phyloP scores from a whole-genome alignment of 2,797 vertebrate genomes.

The Brotula barbata region DNA sequence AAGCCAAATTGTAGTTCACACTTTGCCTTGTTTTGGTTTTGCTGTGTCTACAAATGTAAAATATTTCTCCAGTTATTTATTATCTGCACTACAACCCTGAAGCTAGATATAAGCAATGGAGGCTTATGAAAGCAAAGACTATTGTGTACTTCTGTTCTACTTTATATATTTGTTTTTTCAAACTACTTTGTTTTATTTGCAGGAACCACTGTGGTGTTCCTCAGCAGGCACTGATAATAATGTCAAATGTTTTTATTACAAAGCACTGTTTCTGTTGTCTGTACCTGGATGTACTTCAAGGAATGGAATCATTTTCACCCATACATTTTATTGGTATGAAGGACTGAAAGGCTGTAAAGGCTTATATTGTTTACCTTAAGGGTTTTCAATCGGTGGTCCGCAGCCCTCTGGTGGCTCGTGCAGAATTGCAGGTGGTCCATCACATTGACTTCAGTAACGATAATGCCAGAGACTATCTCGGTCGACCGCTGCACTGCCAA shows the following conservation, averaged over 20 bases:
- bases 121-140: constrained; percentile 29
- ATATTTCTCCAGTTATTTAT: constrained; percentile 26
- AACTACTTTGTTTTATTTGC: constrained; percentile 38
- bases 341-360: no score
- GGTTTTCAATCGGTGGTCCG: no score
- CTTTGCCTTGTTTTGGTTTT: constrained; percentile 42
- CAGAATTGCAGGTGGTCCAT: no score
- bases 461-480: no score
- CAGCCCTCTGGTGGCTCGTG: no score
- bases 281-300: not conserved
- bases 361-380: no score
- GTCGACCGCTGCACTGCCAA: no score
- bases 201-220: constrained; percentile 26
- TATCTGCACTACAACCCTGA: constrained; percentile 37
- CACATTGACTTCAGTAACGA: no score
- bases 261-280: constrained; percentile 16
- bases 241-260: constrained; percentile 63
- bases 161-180: constrained; percentile 65
- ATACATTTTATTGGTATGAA: not conserved
- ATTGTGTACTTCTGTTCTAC: constrained; percentile 15
- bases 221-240: constrained; percentile 25
- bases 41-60: constrained; percentile 22
- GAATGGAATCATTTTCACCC: not conserved
- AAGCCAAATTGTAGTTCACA: constrained; percentile 47
- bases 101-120: constrained; percentile 13